phyloP scores from a whole-genome alignment of 2,888 invertebrate species.

The Troides oblongomaculatus region DNA sequence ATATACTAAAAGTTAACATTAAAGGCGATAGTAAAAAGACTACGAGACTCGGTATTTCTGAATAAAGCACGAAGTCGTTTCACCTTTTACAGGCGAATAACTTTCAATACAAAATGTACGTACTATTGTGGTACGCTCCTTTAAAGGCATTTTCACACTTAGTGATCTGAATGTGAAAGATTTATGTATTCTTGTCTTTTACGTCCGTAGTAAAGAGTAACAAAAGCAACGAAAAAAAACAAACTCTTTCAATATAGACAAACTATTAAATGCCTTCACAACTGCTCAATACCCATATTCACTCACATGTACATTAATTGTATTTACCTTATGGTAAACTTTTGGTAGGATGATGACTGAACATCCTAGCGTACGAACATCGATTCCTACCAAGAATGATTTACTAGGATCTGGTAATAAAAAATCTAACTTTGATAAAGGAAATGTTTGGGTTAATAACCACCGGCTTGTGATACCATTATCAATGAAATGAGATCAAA shows the following conservation, averaged over 20 bases:
- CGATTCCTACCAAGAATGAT: too few relatives aligned
- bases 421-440: too few relatives aligned
- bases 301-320: too few relatives aligned
- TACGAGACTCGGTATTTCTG: neutral
- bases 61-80: conserved; percentile 17
- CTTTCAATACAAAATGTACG: conserved; percentile 26
- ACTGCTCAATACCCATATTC: too few relatives aligned
- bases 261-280: neutral
- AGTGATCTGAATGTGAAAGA: conserved; percentile 18
- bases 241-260: neutral
- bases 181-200: conserved; percentile 17
- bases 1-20: too few relatives aligned
- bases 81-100: conserved; percentile 19
- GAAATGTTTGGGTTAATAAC: too few relatives aligned
- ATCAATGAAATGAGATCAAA: too few relatives aligned
- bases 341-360: too few relatives aligned
- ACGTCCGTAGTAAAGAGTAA: neutral
- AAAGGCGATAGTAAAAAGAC: neutral
- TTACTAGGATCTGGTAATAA: too few relatives aligned
- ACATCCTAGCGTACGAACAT: too few relatives aligned
- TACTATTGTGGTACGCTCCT: conserved; percentile 24
- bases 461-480: too few relatives aligned
- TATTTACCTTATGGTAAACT: too few relatives aligned
- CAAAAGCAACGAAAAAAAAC: neutral
- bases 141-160: conserved; percentile 27